Conservation (phyloP, 92 coral and sea anemone species). For the Parazoanthus darwini region DNA sequence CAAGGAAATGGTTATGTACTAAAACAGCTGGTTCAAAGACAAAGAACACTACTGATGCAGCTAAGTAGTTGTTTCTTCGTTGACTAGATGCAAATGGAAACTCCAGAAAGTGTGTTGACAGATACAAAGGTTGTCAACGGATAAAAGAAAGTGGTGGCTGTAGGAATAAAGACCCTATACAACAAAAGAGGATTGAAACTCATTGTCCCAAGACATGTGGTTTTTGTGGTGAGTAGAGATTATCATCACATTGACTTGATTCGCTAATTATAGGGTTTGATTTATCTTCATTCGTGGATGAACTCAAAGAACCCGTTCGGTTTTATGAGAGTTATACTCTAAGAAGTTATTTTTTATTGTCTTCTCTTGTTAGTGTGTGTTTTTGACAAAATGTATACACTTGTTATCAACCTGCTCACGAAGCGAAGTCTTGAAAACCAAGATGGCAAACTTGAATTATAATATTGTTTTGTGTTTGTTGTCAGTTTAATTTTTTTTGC, state of each 20-base stretch:
- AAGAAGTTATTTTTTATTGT: too few species aligned
- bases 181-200: background rate
- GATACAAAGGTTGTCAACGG: background rate
- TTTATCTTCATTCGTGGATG: too few species aligned
- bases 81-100: background rate
- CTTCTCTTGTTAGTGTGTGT: too few species aligned
- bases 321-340: too few species aligned
- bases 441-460: too few species aligned
- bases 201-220: slow-evolving; percentile 10
- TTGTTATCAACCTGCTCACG: too few species aligned
- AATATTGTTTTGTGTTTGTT: too few species aligned
- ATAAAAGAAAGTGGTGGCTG: background rate
- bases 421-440: too few species aligned
- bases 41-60: background rate
- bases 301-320: background rate
- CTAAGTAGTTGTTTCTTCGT: background rate
- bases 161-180: background rate
- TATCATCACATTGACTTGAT: background rate
- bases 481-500: too few species aligned
- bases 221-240: slow-evolving; percentile 15
- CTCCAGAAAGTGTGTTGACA: slow-evolving; percentile 15
- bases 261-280: background rate
- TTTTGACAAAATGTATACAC: too few species aligned
- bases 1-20: background rate
- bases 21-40: background rate